These are phyloP conservation scores for Mamestra brassicae DNA, from an alignment of 2,888 invertebrate species.

Conservation along the genomic window DNA sequence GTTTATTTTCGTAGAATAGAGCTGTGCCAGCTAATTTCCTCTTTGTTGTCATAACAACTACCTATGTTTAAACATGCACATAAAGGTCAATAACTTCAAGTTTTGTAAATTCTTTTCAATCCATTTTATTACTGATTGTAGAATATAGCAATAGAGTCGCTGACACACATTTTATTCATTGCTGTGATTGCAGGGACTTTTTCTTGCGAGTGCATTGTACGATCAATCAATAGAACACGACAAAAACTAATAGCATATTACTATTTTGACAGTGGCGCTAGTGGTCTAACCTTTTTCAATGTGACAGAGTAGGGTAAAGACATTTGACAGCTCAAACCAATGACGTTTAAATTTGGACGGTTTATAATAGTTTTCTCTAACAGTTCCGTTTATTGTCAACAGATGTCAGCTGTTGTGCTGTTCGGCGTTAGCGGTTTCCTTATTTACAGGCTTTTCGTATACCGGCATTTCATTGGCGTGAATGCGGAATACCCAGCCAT, in stretches of 20 bases:
- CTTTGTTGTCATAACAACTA: slow-evolving; percentile 87
- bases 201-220: slow-evolving; percentile 71
- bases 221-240: slow-evolving; percentile 60
- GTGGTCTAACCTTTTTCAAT: background rate
- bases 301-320: background rate
- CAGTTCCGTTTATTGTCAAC: slow-evolving; percentile 74
- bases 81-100: slow-evolving; percentile 21
- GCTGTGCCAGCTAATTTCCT: slow-evolving; percentile 68
- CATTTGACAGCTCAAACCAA: slow-evolving; percentile 17
- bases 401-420: slow-evolving; percentile 92
- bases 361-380: slow-evolving; percentile 62
- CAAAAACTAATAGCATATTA: slow-evolving; percentile 33
- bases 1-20: slow-evolving; percentile 51
- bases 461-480: slow-evolving; percentile 91
- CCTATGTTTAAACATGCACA: slow-evolving; percentile 51
- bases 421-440: slow-evolving; percentile 90
- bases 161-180: slow-evolving; percentile 70
- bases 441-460: slow-evolving; percentile 91
- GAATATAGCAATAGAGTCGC: slow-evolving; percentile 22
- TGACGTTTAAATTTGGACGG: slow-evolving; percentile 69
- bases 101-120: background rate
- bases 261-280: slow-evolving; percentile 46
- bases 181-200: slow-evolving; percentile 59
- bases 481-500: slow-evolving; percentile 91
- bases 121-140: slow-evolving; percentile 1